Base-by-base conservation (phyloP, 1,140 invertebrate genomes). In the Fopius arisanus region DNA sequence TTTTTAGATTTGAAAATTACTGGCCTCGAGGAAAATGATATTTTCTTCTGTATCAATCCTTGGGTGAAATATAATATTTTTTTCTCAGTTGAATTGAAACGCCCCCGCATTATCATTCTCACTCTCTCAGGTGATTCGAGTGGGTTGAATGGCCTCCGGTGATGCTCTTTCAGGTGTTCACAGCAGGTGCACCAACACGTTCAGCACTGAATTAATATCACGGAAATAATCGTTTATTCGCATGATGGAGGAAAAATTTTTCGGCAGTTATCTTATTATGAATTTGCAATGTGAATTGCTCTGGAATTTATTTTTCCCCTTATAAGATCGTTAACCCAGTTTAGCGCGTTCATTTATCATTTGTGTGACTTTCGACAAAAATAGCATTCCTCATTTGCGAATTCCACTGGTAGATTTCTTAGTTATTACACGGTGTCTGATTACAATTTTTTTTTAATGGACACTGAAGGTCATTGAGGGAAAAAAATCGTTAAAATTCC, bases 161-260 rank as follows among this genome's bases (percentile, higher is more conserved):
- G 43, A 51, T 62, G 54, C 54, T 1, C n/a, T 62, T 31, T 67
- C 66, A 67, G 66, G 66, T 67, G 66, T 67, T 67, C 33, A 12
- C 66, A 67, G 66, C 66, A 67, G 66, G 66, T 67, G 66, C 23
- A n/a, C 40, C 21, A 37, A 26, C 23, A 28, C 26, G 23, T 62
- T 23, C 14, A 1, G 14, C 26, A 62, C 26, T 62, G 9, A 28
- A 62, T 26, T 26, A 62, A 28, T n/a, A 62, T 28, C 14, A 28
- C 26, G 23, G 26, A 28, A 26, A 62, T 26, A 14, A 62, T 62
- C 26, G 26, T 62, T 62, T 28, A 62, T 62, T 51, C 12, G 5
- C 5, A 26, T 26, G 10, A 4, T 7, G 12, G 21, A 28, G 10
- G 10, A 62, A 41, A 19, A 54, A 10, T 62, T 28, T 62, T 12